phyloP scores from a whole-genome alignment of 2,888 invertebrate species.

The Drosophila vallismaia region DNA sequence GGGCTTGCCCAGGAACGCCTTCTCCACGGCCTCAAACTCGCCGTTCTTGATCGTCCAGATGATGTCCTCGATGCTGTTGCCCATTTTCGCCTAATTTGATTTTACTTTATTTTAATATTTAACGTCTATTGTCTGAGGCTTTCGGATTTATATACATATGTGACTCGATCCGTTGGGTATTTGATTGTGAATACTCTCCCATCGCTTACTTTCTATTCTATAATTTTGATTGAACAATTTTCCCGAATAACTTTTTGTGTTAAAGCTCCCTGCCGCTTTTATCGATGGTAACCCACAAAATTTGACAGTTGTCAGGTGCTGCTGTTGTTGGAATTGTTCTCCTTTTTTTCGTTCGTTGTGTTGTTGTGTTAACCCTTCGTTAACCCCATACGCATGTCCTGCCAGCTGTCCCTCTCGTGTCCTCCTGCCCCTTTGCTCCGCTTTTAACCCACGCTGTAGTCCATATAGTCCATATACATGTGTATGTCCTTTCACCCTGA shows the following conservation, averaged over 20 bases:
- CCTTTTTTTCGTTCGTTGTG: slow-evolving; percentile 15
- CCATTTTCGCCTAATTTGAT: slow-evolving; percentile 22
- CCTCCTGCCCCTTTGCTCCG: not conserved
- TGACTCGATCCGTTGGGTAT: not conserved
- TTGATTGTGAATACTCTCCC: not conserved
- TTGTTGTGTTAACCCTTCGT: slow-evolving; percentile 50
- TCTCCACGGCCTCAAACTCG: slow-evolving; percentile 45
- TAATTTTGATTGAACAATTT: slow-evolving; percentile 6
- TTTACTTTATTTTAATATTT: not conserved
- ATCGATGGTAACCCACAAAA: slow-evolving; percentile 48
- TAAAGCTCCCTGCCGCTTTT: too few species aligned
- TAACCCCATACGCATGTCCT: slow-evolving; percentile 35
- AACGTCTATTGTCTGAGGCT: not conserved
- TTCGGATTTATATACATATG: not conserved
- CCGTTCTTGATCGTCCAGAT: slow-evolving; percentile 55
- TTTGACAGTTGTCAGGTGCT: slow-evolving; percentile 64
- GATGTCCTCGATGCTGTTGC: slow-evolving; percentile 35
- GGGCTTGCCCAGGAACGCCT: slow-evolving; percentile 32
- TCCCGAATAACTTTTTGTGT: too few species aligned
- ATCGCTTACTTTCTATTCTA: not conserved
- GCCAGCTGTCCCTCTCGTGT: slow-evolving; percentile 29
- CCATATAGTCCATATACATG: not conserved
- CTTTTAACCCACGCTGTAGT: not conserved
- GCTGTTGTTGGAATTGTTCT: slow-evolving; percentile 26
- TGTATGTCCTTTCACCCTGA: not conserved